Base-by-base conservation (phyloP, 2,113 vertebrate species). In the Cyanoliseus patagonus region DNA sequence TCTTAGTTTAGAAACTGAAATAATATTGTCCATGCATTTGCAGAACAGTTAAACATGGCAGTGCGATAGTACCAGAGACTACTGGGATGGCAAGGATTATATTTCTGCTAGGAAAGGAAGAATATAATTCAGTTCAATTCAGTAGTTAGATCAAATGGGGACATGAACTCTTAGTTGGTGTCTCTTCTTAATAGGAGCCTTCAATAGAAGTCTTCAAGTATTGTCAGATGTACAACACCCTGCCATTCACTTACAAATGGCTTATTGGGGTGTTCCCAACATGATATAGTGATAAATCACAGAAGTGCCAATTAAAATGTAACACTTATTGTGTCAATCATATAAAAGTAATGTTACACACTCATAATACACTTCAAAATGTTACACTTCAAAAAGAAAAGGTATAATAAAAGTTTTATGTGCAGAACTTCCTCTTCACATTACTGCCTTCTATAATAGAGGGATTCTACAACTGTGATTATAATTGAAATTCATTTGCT, bases 301-400 rank as follows among this genome's bases (percentile, higher is more conserved):
- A 94, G 74, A 97, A 80, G 80, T 69, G 93, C 95, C 97, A 98
- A 98, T 98, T 98, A 98, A 98, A 98, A 97, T 95, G 70, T 86
- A 95, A 96, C 1, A 3, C 35, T 96, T 96, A 90, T 74, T 92
- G 89, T 95, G 83, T 90, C 96, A 92, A 67, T 94, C 96, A 95
- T 90, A 97, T 93, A 87, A 87, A 88, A 92, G 47, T 66, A 94
- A 86, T 89, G 67, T 82, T 94, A 95, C 96, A 59, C n/a, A 96
- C 86, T 93, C 80, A 89, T 86, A 84, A 85, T 14, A 81, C 35
- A 88, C 30, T 93, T 44, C 42, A 44, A 44, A 44, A 44, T 18
- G 42, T 44, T 44, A 44, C 17, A 44, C 42, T 97, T 97, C 77
- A 97, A 96, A 97, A 97, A 87, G 96, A 80, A 97, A 95, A 98